Base-by-base conservation (phyloP, 2,797 vertebrate species). In the Thunnus albacares region DNA sequence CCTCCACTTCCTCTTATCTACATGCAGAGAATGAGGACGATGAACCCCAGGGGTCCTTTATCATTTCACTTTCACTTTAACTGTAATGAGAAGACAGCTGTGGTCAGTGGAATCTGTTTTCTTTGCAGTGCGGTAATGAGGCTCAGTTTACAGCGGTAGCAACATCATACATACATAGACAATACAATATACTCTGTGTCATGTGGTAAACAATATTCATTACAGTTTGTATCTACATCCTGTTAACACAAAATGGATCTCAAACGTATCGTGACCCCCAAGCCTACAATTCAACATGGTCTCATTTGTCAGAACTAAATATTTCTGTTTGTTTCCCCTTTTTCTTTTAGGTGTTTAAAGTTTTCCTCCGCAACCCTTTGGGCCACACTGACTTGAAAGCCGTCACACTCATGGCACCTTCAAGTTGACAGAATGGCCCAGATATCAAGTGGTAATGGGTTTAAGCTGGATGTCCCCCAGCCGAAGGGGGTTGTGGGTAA, bases 371-470 rank as follows among this genome's bases (percentile, higher is more conserved):
- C 38, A 51, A 71, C 73, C 56, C 43, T 61, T 80, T 76, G 73
- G 77, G 63, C 70, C 58, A 82, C 66, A 2, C 80, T 82, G 91
- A 84, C 89, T 85, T 92, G 72, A 77, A 78, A 74, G 71, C 81
- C 3, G 55, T 65, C 69, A 76, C 87, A 90, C 96, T 92, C 89
- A 95, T 96, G 96, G 95, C 92, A 84, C 85, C 89, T 75, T 90
- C 83, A 89, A 94, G 93, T 92, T 94, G 94, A 95, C 94, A 90
- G 88, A 79, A 99, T 99, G 98, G 97, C 98, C 95, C 97, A 99
- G 95, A 95, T 98, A 95, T 97, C 97, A 81, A 97, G 94, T 87
- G 96, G 94, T 92, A 97, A 96, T 97, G 97, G 96, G 86, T 96
- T 97, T 94, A 96, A 97, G 84, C 92, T 95, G 74, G 92, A 95